Evolutionary conservation across 2,888 invertebrate genomes (phyloP).

Genomic region (Mythimna loreyi): DNA sequence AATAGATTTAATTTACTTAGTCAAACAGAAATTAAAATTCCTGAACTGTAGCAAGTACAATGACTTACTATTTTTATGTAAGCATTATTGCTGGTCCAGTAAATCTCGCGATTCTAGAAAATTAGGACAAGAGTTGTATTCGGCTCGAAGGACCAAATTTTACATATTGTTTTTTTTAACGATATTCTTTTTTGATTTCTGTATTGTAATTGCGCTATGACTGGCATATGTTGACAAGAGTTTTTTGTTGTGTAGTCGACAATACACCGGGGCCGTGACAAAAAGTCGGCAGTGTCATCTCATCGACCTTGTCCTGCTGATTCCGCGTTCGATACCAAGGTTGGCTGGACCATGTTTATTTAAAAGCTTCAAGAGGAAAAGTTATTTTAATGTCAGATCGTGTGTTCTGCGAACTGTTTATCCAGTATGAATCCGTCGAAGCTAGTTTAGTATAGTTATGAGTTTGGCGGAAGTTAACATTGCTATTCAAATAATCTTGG

Average conservation of each 20-base stretch:
- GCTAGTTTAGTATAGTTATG: conserved; percentile 7
- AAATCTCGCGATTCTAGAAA: conserved; percentile 28
- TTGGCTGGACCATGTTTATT: conserved; percentile 48
- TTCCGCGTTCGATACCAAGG: conserved; percentile 82
- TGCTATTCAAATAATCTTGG: conserved; percentile 22
- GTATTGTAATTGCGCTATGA: conserved; percentile 43
- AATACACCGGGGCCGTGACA: conserved; percentile 64
- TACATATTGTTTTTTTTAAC: background rate
- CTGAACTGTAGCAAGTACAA: conserved; percentile 43
- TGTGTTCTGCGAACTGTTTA: background rate
- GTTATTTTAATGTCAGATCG: conserved; percentile 2
- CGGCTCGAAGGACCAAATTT: conserved; percentile 9
- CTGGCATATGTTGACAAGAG: conserved; percentile 53
- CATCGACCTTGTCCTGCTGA: conserved; percentile 76
- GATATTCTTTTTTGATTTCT: conserved; percentile 9
- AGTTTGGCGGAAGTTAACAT: conserved; percentile 20
- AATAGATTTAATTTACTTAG: conserved; percentile 27
- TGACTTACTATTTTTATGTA: conserved; percentile 35
- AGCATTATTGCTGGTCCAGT: conserved; percentile 22
- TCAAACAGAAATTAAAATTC: conserved; percentile 31
- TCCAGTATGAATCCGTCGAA: conserved; percentile 11
- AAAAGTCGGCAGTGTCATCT: conserved; percentile 79
- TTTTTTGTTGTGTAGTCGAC: conserved; percentile 65
- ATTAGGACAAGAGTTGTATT: background rate
- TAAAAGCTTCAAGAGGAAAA: conserved; percentile 46